phyloP scores from a whole-genome alignment of 2,888 invertebrate species.

The Atrina japonica region DNA sequence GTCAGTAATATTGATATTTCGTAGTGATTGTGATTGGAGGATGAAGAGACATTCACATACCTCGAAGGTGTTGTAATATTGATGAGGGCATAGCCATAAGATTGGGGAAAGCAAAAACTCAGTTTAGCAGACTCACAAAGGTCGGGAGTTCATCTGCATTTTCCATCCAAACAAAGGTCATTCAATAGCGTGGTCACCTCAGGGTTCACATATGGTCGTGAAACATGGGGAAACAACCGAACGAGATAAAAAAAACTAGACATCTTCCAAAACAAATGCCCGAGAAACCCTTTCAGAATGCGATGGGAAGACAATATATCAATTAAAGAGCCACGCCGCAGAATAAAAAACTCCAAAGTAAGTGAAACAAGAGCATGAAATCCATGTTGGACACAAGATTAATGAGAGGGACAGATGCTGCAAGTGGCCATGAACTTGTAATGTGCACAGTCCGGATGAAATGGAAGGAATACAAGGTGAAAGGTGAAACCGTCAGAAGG shows the following conservation, averaged over 20 bases:
- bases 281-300: neutral
- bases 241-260: conserved; percentile 12
- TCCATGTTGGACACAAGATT: no score
- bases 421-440: no score
- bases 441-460: no score
- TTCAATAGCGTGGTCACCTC: conserved; percentile 13
- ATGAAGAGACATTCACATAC: conserved; percentile 16
- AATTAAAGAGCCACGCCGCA: neutral
- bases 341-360: neutral
- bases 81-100: conserved; percentile 12
- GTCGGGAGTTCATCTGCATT: conserved; percentile 7
- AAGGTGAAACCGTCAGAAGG: neutral
- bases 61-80: neutral
- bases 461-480: neutral
- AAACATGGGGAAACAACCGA: conserved; percentile 15
- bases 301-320: conserved; percentile 5
- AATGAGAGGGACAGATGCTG: no score
- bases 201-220: conserved; percentile 10
- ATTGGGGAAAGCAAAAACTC: conserved; percentile 11
- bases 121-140: conserved; percentile 19
- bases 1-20: no score
- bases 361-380: conserved; percentile 1
- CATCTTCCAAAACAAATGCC: conserved; percentile 25
- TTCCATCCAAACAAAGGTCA: conserved; percentile 19
- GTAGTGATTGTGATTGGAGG: no score